Percentiles rank a stretch among this genome's conserved stretches.
These are phyloP conservation scores for Macropodus opercularis DNA, from an alignment of 2,797 vertebrate genomes.

Conservation along the genomic window DNA sequence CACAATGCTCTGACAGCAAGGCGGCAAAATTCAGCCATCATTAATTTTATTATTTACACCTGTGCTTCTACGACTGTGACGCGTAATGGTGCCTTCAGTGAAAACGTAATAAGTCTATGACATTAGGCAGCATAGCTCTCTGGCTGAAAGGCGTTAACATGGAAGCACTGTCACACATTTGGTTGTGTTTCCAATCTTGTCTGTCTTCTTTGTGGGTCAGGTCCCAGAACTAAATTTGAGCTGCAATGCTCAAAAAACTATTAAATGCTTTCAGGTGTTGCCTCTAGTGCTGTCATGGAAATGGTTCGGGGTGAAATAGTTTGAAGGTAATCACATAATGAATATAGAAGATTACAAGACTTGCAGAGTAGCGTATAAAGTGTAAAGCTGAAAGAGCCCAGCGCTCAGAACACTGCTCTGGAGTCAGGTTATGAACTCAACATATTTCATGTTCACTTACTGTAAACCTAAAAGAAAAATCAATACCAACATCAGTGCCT, in stretches of 20 bases:
- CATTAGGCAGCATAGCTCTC: background rate
- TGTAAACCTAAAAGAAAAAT: constrained; percentile 16
- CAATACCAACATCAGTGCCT: constrained; percentile 9
- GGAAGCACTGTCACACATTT: background rate
- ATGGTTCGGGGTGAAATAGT: no score
- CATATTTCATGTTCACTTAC: constrained; percentile 11
- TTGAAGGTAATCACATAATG: no score
- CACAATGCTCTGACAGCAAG: background rate
- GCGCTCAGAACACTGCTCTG: background rate
- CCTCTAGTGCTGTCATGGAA: background rate
- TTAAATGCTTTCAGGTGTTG: background rate
- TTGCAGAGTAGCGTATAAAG: background rate
- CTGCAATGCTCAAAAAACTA: background rate
- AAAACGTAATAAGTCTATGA: no score
- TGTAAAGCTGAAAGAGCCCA: background rate
- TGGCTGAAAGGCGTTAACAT: no score
- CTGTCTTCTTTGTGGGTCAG: background rate
- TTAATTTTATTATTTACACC: constrained; percentile 16
- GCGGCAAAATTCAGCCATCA: background rate
- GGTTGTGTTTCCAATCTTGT: background rate
- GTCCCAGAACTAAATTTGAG: background rate
- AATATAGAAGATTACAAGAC: background rate
- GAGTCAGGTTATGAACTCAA: background rate
- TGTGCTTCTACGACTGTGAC: background rate
- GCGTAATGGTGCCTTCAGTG: background rate